Evolutionary conservation across 2,113 vertebrate species (phyloP).

Genomic region (Phrynosoma platyrhinos): DNA sequence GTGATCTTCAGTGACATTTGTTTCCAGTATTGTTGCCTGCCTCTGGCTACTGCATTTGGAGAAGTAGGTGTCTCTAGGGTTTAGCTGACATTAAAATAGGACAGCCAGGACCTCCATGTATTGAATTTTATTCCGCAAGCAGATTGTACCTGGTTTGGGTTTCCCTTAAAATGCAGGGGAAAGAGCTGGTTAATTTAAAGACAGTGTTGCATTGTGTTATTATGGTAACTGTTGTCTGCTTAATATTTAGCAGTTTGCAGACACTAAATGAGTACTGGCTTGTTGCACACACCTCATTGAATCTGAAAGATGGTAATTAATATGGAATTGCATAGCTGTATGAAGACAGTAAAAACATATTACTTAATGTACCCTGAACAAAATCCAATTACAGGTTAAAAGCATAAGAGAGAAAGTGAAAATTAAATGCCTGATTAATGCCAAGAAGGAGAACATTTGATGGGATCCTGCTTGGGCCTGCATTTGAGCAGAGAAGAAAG

Average conservation of each 20-base stretch:
- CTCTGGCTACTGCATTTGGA: not conserved
- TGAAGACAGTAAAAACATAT: not conserved
- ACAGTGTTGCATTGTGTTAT: constrained; percentile 8
- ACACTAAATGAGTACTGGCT: not conserved
- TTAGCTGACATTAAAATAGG: accelerated
- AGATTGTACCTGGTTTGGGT: constrained; percentile 29
- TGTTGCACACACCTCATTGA: not conserved
- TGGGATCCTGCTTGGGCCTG: not conserved
- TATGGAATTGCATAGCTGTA: constrained; percentile 1
- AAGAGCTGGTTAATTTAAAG: not conserved
- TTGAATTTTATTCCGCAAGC: not conserved
- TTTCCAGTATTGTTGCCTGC: not conserved
- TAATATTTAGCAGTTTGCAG: constrained; percentile 26
- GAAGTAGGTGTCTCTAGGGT: not conserved
- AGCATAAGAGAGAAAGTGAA: not conserved
- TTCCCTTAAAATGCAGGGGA: constrained; percentile 13
- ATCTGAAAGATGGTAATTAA: not conserved
- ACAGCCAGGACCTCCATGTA: not conserved
- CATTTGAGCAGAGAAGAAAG: too few species aligned
- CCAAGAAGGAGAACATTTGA: too few species aligned
- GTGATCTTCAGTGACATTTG: too few species aligned
- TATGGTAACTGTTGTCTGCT: constrained; percentile 1
- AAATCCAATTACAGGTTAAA: not conserved
- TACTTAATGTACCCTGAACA: constrained; percentile 3
- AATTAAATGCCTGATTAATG: constrained; percentile 8